Base-by-base conservation (phyloP, 2,113 vertebrate genomes). In the Pyrgilauda ruficollis region DNA sequence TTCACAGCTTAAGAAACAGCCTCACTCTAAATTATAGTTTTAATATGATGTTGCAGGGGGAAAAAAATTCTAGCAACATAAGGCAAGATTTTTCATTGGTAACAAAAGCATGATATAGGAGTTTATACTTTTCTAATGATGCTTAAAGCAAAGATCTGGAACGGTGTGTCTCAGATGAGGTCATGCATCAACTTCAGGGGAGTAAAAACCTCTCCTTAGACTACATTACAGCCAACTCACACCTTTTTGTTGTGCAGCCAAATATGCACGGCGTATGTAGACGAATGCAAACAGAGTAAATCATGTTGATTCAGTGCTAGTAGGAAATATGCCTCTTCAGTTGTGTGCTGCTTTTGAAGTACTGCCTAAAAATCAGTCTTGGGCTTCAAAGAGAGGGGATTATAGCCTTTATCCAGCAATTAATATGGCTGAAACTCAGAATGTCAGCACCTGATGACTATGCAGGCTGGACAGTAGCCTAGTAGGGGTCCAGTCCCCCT, bases 341-440 rank as follows among this genome's bases (percentile, higher is more conserved):
- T 98, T 98, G 96, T 97, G 94, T 95, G 96, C 96, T 96, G 97
- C 98, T 98, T 98, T 98, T 98, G 98, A 98, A 98, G 98, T 98
- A 97, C 97, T 98, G 98, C 98, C 98, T 98, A 98, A 98, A 99
- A 99, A 98, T 98, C 98, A 98, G 98, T 97, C 98, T 97, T 97
- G 96, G 90, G 98, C 98, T 99, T 99, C 98, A 99, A 99, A 99
- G 99, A 98, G 97, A 97, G 94, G 96, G 98, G 99, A 99, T 99
- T 99, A 99, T 98, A 98, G 97, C 97, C 98, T 98, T 98, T 98
- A 99, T 99, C 98, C 98, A 98, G 98, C 98, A 99, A 99, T 99
- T 99, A 99, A 99, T 99, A 99, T 99, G 98, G 98, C 98, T 98
- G 98, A 98, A 98, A 98, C 98, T 98, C 97, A 98, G 98, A 98